Conservation (phyloP, 2,888 invertebrate species). For the Diaphora mendica region DNA sequence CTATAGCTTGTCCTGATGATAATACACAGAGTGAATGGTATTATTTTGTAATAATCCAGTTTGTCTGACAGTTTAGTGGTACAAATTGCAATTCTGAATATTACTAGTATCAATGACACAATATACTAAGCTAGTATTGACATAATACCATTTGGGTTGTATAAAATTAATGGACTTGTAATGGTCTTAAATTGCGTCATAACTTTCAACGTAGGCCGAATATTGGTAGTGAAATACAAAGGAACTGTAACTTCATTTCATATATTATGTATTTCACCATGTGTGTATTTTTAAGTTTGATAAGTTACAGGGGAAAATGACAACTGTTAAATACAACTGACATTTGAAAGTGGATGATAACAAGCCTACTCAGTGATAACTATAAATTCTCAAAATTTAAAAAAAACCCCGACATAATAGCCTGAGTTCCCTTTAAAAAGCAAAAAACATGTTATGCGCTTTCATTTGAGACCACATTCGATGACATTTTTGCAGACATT, state of each 20-base stretch:
- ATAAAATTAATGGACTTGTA: conserved; percentile 27
- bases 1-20: conserved; percentile 20
- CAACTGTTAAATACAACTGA: background rate
- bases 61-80: conserved; percentile 1
- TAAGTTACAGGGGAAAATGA: background rate
- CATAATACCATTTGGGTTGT: conserved; percentile 14
- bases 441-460: no score
- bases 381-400: no score
- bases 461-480: no score
- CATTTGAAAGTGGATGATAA: background rate
- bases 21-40: conserved; percentile 14
- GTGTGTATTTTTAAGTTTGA: background rate
- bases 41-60: conserved; percentile 5
- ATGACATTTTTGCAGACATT: no score
- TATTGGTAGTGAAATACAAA: background rate
- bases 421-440: no score
- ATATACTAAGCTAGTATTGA: conserved; percentile 20
- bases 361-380: no score
- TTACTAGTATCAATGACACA: no score
- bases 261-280: background rate
- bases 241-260: background rate
- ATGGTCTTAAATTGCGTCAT: conserved; percentile 17
- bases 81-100: conserved; percentile 29
- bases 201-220: background rate
- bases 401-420: no score